phyloP scores from a whole-genome alignment of 1,140 invertebrate species.

The Saccostrea glomerata region DNA sequence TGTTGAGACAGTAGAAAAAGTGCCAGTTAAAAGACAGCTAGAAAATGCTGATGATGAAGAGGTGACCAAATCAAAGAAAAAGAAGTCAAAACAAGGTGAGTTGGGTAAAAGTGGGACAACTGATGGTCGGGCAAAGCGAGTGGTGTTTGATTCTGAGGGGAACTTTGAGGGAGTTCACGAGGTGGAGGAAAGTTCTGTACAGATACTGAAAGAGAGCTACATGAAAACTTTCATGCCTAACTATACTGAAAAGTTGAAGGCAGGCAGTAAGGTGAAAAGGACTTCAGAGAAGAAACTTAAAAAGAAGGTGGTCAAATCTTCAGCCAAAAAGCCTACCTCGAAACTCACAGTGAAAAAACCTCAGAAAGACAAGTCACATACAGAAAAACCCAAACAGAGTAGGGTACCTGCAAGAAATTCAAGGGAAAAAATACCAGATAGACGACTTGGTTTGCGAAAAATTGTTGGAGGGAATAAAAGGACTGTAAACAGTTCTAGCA shows the following conservation, averaged over 20 bases:
- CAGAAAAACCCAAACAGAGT: too few relatives aligned
- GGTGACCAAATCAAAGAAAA: not conserved
- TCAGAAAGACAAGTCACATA: not conserved
- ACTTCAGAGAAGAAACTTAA: not conserved
- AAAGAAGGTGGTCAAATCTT: not conserved
- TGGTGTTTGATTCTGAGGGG: constrained; percentile 24
- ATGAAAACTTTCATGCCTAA: constrained; percentile 23
- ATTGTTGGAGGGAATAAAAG: too few relatives aligned
- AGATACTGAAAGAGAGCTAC: constrained; percentile 1
- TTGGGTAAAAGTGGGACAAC: not conserved
- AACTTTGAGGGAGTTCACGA: constrained; percentile 1
- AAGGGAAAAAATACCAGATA: too few relatives aligned
- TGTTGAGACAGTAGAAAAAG: not conserved
- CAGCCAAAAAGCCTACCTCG: not conserved
- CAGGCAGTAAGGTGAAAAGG: not conserved
- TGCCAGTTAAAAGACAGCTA: constrained; percentile 6
- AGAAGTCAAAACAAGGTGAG: constrained; percentile 28
- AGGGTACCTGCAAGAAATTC: too few relatives aligned
- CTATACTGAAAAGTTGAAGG: not conserved
- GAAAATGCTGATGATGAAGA: not conserved
- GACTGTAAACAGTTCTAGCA: too few relatives aligned
- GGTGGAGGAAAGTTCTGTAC: not conserved
- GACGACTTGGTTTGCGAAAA: too few relatives aligned
- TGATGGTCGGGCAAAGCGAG: constrained; percentile 30
- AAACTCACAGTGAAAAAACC: not conserved